A percentile compares a stretch with the other conserved stretches of the same genome.
Conservation (phyloP, 2,797 vertebrate species). For the Hoplostethus atlanticus region DNA sequence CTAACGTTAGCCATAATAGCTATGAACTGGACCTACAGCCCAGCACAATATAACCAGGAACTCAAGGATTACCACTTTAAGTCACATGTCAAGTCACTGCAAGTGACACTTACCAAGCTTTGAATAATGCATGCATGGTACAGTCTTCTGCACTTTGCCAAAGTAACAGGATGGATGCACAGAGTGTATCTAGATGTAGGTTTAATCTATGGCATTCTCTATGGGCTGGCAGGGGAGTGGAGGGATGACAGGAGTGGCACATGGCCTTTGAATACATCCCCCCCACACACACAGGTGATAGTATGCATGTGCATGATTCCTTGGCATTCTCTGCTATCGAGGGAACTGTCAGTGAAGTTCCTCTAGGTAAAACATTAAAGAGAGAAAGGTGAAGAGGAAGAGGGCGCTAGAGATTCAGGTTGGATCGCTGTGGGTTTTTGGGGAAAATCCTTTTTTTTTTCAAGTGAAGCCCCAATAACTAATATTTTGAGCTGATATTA, state of each 20-base stretch:
- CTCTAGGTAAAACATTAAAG: constrained; percentile 20
- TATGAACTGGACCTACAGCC: no score
- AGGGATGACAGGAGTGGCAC: constrained; percentile 42
- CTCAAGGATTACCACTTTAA: constrained; percentile 5
- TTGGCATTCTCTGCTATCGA: constrained; percentile 28
- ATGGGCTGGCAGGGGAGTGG: constrained; percentile 44
- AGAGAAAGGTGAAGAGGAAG: constrained; percentile 42
- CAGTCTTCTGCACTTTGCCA: constrained; percentile 21
- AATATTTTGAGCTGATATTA: no score
- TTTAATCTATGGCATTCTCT: constrained; percentile 28
- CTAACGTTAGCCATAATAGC: no score
- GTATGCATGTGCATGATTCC: constrained; percentile 64
- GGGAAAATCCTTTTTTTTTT: no score
- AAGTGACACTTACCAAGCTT: constrained; percentile 28
- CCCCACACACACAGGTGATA: constrained; percentile 19
- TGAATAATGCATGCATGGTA: constrained; percentile 45
- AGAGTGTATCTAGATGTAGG: constrained; percentile 13
- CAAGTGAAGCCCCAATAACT: no score
- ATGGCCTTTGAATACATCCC: constrained; percentile 42
- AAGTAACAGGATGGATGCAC: constrained; percentile 11
- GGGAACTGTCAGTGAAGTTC: constrained; percentile 36
- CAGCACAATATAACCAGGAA: no score
- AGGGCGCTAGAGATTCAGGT: neutral
- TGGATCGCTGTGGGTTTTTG: no score
- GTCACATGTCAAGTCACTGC: constrained; percentile 21